Conservation (phyloP, 2,888 invertebrate genomes). For the Oscheius sp. region DNA sequence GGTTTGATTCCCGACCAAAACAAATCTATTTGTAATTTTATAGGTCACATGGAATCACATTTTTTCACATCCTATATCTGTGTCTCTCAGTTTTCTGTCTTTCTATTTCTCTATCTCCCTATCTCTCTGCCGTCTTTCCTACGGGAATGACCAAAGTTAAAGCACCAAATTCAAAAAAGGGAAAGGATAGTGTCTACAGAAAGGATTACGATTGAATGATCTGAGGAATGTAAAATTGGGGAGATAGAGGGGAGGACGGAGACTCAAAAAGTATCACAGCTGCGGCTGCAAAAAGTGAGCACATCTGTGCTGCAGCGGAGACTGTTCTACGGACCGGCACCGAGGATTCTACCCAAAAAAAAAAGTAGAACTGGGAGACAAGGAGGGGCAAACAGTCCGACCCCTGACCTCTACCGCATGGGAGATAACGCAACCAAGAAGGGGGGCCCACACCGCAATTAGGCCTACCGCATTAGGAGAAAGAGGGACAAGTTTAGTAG, state of each 20-base stretch:
- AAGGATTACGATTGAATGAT: not conserved
- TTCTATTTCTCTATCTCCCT: too few relatives aligned
- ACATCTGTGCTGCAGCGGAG: conserved; percentile 28
- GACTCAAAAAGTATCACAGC: conserved; percentile 27
- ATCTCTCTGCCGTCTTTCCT: too few relatives aligned
- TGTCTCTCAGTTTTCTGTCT: too few relatives aligned
- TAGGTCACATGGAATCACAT: too few relatives aligned
- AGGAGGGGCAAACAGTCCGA: conserved; percentile 24
- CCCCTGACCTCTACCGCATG: conserved; percentile 22
- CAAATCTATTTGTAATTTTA: too few relatives aligned
- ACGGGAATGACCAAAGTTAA: too few relatives aligned
- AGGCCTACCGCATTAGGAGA: conserved; percentile 15
- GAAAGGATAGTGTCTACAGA: not conserved
- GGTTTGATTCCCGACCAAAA: too few relatives aligned
- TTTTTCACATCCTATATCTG: too few relatives aligned
- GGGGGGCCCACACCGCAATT: conserved; percentile 8
- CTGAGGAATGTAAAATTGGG: not conserved
- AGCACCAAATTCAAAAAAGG: not conserved
- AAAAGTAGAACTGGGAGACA: conserved; percentile 14
- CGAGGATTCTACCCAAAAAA: not conserved
- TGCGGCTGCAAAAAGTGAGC: conserved; percentile 29
- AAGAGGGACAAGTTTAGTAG: too few relatives aligned
- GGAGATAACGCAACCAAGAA: conserved; percentile 25
- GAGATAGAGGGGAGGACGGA: conserved; percentile 14
- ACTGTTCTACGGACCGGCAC: conserved; percentile 17